Percentiles rank a stretch among this genome's conserved stretches.
Evolutionary conservation across 2,113 vertebrate genomes (phyloP).

Genomic region (Pteropus alecto): DNA sequence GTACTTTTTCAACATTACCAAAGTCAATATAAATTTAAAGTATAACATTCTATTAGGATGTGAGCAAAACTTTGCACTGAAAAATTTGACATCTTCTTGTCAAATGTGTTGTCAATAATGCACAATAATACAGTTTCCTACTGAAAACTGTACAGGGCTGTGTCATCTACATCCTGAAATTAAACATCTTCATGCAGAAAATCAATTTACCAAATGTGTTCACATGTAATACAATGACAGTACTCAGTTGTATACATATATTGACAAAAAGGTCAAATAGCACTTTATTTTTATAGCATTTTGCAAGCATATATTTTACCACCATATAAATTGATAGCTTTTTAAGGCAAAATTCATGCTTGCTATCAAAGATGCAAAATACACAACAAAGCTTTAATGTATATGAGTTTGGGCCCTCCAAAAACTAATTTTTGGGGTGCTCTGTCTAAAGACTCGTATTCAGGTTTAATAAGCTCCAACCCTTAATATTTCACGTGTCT

Average conservation of each 20-base stretch:
- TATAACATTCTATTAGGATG: not conserved
- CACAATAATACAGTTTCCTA: not conserved
- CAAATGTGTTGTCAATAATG: not conserved
- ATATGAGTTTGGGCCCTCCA: not conserved
- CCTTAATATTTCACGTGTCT: not conserved
- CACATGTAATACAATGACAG: not conserved
- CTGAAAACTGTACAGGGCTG: not conserved
- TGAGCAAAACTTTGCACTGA: not conserved
- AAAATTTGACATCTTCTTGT: not conserved
- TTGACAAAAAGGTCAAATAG: not conserved
- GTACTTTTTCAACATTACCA: constrained; percentile 40
- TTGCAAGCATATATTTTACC: not conserved
- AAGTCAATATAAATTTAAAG: constrained; percentile 49
- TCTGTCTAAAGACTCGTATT: not conserved
- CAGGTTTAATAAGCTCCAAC: rapidly evolving
- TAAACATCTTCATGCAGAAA: constrained; percentile 13
- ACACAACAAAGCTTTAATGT: not conserved
- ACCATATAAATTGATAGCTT: not conserved
- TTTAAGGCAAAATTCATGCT: not conserved
- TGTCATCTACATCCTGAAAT: not conserved
- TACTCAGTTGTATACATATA: not conserved
- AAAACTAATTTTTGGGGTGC: not conserved
- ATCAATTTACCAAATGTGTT: not conserved
- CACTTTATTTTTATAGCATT: not conserved
- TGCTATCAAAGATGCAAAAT: constrained; percentile 40